Base-by-base conservation (phyloP, 2,797 vertebrate species). In the Chaenodraco wilsoni region DNA sequence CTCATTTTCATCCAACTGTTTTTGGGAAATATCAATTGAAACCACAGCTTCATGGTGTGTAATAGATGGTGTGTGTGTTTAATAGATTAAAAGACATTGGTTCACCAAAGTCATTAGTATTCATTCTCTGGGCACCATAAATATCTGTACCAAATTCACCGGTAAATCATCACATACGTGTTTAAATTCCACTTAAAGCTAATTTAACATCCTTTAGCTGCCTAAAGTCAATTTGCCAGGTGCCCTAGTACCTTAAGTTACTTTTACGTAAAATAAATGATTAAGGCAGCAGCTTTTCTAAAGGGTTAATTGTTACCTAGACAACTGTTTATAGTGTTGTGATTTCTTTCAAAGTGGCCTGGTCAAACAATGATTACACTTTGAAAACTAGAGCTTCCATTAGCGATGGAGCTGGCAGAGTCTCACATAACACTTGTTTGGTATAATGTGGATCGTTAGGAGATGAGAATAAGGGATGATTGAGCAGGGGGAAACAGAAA, bases 301-400 rank as follows among this genome's bases (percentile, higher is more conserved):
- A 57, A 54, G 17, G 7, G 52, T 33, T 63, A 12, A 48, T 46
- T 71, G 15, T 59, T 23, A n/a, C 23, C n/a, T 51, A 58, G 37
- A 52, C 52, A 27, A 27, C 56, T 56, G 16, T 40, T 14, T 17
- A 46, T 19, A 31, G 33, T 54, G 23, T 31, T 58, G 16, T 55
- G 49, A 48, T 64, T 65, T 40, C 33, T 31, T 57, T 72, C 21
- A 19, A 65, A 33, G n/a, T 52, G 14, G 12, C 14, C 43, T 31
- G 40, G 41, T 40, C 10, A 17, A 71, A 56, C 43, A 37, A 15
- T 19, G 21, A 21, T 21, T 15, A 61, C 45, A 45, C 9, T 10
- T 13, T 17, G 21, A 19, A 17, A 44, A 21, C 33, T 55, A 17
- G 5, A 62, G 17, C 33, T 50, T n/a, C 49, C 46, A 23, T 9